Evolutionary conservation across 2,888 invertebrate genomes (phyloP), one percentile per base, ranked within the genome.

Genomic region (Cantharis rufa): DNA sequence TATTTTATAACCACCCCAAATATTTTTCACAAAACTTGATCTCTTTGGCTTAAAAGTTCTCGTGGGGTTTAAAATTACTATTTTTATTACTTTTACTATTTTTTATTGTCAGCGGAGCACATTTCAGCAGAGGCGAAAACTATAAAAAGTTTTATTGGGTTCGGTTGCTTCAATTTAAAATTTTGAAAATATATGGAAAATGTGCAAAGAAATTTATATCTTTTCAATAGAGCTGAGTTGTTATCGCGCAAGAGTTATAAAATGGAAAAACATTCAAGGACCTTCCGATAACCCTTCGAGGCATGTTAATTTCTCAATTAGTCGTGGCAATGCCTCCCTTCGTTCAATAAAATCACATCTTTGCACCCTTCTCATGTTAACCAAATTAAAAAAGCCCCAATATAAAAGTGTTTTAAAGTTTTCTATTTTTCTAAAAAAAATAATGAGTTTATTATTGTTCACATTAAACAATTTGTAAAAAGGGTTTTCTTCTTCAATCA

Each of bases 401-500:
- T 24, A 24, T 24, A 9, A 24, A 24, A 48, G 7, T 48, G n/a
- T 48, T 48, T 48, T 7, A 48, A 48, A n/a, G 1, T n/a, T 48
- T 48, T 48, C 0, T 32, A 32, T 48, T n/a, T 3, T n/a, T n/a
- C n/a, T 48, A 7, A 1, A 13, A 32, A 48, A 48, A 48, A n/a
- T n/a, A n/a, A 48, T 48, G 48, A n/a, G 48, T 48, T n/a, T n/a
- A n/a, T 48, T 48, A 48, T 48, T 48, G n/a, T 48, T 48, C 48
- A 7, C 48, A n/a, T n/a, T 13, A 48, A 13, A 48, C 48, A 48
- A 48, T 48, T 48, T 48, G 84, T 82, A 85, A 86, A 86, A 85
- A 85, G 84, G 84, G 84, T 84, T 21, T 66, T 83, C 81, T 82
- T 81, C 81, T 81, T 81, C 78, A 82, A 80, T 80, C 82, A 83